Conservation (phyloP, 2,797 vertebrate species). For the Clarias fuscus region DNA sequence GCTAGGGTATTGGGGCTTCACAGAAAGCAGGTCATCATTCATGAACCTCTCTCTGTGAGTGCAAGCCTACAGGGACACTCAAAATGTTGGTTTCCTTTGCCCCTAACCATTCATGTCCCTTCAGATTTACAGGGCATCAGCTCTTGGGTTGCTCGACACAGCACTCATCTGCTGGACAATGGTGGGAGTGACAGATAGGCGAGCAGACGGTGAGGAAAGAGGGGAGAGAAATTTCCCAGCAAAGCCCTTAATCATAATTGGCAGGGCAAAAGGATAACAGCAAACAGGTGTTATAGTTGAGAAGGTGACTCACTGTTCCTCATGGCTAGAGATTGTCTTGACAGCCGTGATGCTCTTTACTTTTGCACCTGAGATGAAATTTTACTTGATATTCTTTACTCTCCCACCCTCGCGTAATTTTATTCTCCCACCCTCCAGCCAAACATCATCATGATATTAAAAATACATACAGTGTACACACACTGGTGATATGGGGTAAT, state of each 20-base stretch:
- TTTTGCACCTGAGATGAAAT: neutral
- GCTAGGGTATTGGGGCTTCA: neutral
- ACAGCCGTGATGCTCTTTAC: neutral
- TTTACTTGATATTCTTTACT: neutral
- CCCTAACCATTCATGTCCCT: conserved; percentile 25
- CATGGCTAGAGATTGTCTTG: conserved; percentile 38
- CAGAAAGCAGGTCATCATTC: conserved; percentile 35
- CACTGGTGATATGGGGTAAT: neutral
- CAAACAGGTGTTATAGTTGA: conserved; percentile 48
- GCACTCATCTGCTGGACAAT: conserved; percentile 35
- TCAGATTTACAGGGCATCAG: conserved; percentile 50
- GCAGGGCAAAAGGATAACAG: conserved; percentile 51
- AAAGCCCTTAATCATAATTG: conserved; percentile 54
- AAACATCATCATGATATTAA: neutral
- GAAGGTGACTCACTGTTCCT: conserved; percentile 45
- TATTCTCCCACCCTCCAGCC: neutral
- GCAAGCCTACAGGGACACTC: conserved; percentile 15
- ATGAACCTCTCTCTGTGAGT: conserved; percentile 27
- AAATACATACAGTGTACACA: neutral
- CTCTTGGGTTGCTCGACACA: conserved; percentile 18
- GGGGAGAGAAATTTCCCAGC: conserved; percentile 42
- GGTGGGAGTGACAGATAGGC: conserved; percentile 53
- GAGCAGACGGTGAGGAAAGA: conserved; percentile 48
- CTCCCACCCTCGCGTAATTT: neutral
- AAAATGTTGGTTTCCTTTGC: conserved; percentile 31